Conservation (phyloP, 30 jellyfish, hydroid and myxozoan species). For the Mastigias papua region DNA sequence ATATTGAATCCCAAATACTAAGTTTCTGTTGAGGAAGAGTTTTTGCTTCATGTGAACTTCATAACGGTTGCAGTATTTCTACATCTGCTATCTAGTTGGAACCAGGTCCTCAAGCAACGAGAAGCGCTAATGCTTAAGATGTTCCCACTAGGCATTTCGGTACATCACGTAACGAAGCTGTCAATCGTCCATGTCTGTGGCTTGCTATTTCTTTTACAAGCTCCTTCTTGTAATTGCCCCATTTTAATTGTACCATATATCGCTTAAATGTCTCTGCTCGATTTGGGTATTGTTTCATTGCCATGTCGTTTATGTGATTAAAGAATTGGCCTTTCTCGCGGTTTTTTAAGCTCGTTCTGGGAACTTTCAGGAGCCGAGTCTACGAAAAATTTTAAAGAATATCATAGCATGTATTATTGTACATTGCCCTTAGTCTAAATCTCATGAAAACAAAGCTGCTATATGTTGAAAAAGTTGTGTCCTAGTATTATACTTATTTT, state of each 20-base stretch:
- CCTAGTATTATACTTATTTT: too few species aligned
- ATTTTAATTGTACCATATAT: conserved; percentile 48
- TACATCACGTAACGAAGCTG: conserved; percentile 56
- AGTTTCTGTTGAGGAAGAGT: too few species aligned
- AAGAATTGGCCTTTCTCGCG: conserved; percentile 63
- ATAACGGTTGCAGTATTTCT: too few species aligned
- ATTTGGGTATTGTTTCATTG: conserved; percentile 66
- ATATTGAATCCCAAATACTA: too few species aligned
- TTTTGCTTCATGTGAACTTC: too few species aligned
- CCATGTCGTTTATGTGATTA: conserved; percentile 23
- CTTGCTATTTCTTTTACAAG: conserved; percentile 64
- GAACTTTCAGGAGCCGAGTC: conserved; percentile 57
- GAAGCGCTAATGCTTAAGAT: not conserved
- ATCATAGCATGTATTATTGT: too few species aligned
- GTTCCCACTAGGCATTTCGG: conserved; percentile 40
- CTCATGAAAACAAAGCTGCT: too few species aligned
- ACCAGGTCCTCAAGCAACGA: not conserved
- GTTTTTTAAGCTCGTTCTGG: conserved; percentile 29
- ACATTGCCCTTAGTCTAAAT: too few species aligned
- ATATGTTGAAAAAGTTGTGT: too few species aligned
- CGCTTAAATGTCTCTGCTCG: conserved; percentile 62
- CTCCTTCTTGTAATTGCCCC: conserved; percentile 73
- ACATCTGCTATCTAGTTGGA: not conserved
- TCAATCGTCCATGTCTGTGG: conserved; percentile 29
- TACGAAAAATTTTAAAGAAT: not conserved